Conservation (phyloP, 1,140 invertebrate genomes). For the Berghia stephanieae region DNA sequence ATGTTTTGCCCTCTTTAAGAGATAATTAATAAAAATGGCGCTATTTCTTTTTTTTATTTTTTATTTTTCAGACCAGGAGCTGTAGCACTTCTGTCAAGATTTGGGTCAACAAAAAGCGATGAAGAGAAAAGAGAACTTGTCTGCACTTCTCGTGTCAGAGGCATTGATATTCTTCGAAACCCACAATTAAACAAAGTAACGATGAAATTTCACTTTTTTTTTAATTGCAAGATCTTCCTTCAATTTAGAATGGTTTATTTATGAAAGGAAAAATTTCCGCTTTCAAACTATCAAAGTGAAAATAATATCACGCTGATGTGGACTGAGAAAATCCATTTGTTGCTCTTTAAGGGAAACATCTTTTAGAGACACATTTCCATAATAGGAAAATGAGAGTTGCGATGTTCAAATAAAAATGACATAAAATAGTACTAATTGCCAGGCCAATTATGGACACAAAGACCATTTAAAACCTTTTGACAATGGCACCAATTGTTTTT, state of each 20-base stretch:
- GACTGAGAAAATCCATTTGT: too few relatives aligned
- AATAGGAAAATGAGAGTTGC: too few relatives aligned
- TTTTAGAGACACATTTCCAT: too few relatives aligned
- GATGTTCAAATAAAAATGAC: too few relatives aligned
- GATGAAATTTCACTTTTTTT: neutral
- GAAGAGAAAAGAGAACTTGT: conserved; percentile 47
- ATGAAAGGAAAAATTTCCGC: too few relatives aligned
- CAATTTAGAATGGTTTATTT: neutral
- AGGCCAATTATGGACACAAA: too few relatives aligned
- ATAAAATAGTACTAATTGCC: too few relatives aligned
- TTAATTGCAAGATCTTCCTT: neutral
- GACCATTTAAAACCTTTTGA: too few relatives aligned
- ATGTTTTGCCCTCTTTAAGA: neutral
- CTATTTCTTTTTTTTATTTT: neutral
- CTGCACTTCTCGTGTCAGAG: conserved; percentile 53
- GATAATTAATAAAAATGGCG: neutral
- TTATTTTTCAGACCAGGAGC: neutral
- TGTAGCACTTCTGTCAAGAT: neutral
- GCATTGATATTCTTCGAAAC: conserved; percentile 63
- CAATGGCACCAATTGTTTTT: too few relatives aligned
- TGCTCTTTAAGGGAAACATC: too few relatives aligned
- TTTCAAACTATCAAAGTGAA: too few relatives aligned
- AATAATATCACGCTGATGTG: too few relatives aligned
- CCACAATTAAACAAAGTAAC: conserved; percentile 64
- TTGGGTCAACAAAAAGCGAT: neutral